phyloP scores from a whole-genome alignment of 2,888 invertebrate species.

The Chalcis sispes region DNA sequence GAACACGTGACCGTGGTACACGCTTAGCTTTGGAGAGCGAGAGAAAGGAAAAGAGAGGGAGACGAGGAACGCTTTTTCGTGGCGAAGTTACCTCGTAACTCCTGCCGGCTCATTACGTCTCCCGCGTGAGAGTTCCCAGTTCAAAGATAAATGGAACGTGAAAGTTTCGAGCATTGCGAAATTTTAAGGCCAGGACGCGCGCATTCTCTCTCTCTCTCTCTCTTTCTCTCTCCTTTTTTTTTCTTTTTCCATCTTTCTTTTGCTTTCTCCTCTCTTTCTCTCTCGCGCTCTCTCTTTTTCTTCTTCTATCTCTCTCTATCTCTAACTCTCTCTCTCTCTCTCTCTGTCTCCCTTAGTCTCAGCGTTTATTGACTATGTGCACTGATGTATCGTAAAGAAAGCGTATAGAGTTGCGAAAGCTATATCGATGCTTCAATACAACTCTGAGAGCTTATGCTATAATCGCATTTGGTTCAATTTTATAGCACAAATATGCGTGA shows the following conservation, averaged over 20 bases:
- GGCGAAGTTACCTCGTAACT: slow-evolving; percentile 60
- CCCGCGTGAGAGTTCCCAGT: slow-evolving; percentile 58
- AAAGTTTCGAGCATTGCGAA: slow-evolving; percentile 60
- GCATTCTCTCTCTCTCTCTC: slow-evolving; percentile 21
- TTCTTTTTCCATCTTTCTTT: slow-evolving; percentile 19
- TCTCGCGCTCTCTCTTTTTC: too few relatives aligned
- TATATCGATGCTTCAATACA: neutral
- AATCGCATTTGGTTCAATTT: too few relatives aligned
- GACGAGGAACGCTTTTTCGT: slow-evolving; percentile 51
- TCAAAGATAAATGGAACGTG: slow-evolving; percentile 61
- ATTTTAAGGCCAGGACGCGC: slow-evolving; percentile 58
- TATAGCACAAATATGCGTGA: too few relatives aligned
- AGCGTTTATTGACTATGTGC: slow-evolving; percentile 46
- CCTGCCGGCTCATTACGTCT: slow-evolving; percentile 60
- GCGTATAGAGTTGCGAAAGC: neutral
- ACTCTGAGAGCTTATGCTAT: neutral
- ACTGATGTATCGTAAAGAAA: neutral
- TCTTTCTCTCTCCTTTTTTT: slow-evolving; percentile 28
- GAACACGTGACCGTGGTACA: slow-evolving; percentile 55
- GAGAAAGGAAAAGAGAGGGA: neutral
- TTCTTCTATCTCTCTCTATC: slow-evolving; percentile 20
- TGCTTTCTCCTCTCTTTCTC: slow-evolving; percentile 19
- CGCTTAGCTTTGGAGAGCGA: slow-evolving; percentile 16
- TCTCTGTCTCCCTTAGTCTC: slow-evolving; percentile 17
- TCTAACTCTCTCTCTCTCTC: slow-evolving; percentile 22